Percentiles rank a stretch among this genome's conserved stretches.
phyloP scores from a whole-genome alignment of 2,888 invertebrate species.

The Melanargia galathea region DNA sequence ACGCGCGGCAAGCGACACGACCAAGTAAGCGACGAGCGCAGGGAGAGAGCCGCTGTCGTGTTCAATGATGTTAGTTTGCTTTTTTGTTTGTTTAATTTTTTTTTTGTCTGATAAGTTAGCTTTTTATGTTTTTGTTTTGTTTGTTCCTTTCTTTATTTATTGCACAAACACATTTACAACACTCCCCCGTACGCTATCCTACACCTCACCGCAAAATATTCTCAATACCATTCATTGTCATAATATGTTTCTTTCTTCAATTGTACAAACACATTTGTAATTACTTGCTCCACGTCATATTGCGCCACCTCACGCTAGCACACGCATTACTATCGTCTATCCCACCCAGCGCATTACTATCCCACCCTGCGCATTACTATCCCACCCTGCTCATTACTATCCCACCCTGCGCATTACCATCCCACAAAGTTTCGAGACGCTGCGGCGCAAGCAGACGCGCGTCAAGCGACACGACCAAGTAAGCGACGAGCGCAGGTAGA shows the following conservation, averaged over 20 bases:
- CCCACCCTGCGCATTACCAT: no score
- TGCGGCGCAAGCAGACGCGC: constrained; percentile 53
- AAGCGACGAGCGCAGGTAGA: constrained; percentile 39
- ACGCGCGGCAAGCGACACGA: constrained; percentile 49
- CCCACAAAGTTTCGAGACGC: constrained; percentile 61
- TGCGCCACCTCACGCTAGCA: neutral
- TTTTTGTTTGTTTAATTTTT: constrained; percentile 40
- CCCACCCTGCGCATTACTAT: neutral
- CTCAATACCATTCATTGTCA: no score
- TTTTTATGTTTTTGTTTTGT: no score
- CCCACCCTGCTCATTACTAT: no score
- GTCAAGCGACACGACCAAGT: constrained; percentile 47
- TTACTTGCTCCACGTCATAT: neutral
- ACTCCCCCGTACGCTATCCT: no score
- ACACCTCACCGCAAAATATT: no score
- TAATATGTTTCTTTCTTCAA: neutral
- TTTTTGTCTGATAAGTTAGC: no score
- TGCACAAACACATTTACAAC: no score
- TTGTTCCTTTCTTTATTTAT: no score
- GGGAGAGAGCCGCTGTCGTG: constrained; percentile 53
- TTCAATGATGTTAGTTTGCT: constrained; percentile 68
- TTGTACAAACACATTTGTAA: neutral
- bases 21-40: constrained; percentile 33
- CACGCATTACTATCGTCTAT: neutral
- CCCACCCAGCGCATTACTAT: neutral